Conservation (phyloP, 2,797 vertebrate species). For the Cyprinodon diabolis region DNA sequence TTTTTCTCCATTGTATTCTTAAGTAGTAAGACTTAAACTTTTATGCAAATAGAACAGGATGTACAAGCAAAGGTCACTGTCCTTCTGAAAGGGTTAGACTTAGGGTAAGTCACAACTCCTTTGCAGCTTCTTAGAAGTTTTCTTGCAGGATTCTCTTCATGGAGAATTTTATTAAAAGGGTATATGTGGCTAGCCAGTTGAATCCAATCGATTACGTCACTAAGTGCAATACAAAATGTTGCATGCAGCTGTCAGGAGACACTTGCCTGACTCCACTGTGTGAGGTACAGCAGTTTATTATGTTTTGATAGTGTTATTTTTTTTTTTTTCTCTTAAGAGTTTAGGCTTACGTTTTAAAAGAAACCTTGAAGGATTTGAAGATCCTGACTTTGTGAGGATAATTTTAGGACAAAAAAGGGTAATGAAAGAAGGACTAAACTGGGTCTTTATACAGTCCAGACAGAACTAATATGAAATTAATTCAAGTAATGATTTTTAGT, state of each 20-base stretch:
- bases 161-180: too few relatives aligned
- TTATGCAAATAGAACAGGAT: neutral
- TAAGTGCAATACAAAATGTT: neutral
- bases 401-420: neutral
- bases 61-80: neutral
- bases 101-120: neutral
- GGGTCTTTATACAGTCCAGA: neutral
- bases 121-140: neutral
- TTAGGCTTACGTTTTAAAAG: neutral
- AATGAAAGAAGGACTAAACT: neutral
- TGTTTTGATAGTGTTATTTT: slow-evolving; percentile 1
- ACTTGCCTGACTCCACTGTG: neutral
- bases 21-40: slow-evolving; percentile 23
- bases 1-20: slow-evolving; percentile 1
- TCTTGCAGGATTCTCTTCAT: neutral
- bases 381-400: neutral
- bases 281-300: neutral
- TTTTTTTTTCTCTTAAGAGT: neutral
- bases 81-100: neutral
- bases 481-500: neutral
- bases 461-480: neutral
- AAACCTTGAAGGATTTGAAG: neutral
- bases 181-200: neutral
- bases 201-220: neutral
- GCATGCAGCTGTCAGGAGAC: too few relatives aligned